Evolutionary conservation across 2,888 invertebrate species (phyloP).

Genomic region (Allophyes oxyacanthae): DNA sequence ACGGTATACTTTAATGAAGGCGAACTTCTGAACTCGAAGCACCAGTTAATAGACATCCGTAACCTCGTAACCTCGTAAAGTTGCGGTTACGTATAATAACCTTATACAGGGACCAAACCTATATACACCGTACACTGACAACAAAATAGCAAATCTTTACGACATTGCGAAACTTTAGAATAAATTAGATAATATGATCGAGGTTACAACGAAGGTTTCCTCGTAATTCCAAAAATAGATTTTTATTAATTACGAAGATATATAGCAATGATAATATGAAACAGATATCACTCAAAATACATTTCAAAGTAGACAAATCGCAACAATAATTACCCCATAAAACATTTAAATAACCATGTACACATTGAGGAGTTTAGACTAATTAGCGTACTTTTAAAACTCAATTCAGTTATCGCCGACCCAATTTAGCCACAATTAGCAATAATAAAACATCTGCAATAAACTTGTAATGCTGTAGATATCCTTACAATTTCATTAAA

Average conservation of each 20-base stretch:
- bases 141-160: conserved; percentile 32
- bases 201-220: conserved; percentile 26
- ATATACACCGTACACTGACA: conserved; percentile 24
- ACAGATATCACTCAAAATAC: conserved; percentile 23
- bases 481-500: conserved; percentile 76
- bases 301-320: conserved; percentile 20
- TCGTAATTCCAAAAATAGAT: conserved; percentile 12
- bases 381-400: conserved; percentile 54
- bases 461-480: conserved; percentile 70
- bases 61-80: conserved; percentile 40
- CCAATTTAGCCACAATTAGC: conserved; percentile 71
- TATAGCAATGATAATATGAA: conserved; percentile 12
- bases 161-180: conserved; percentile 39
- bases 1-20: conserved; percentile 39
- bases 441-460: conserved; percentile 68
- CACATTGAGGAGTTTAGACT: conserved; percentile 23
- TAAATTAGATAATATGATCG: conserved; percentile 44
- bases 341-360: conserved; percentile 26
- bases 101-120: conserved; percentile 36
- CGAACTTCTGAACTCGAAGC: conserved; percentile 47
- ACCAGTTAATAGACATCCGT: conserved; percentile 48
- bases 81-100: conserved; percentile 32
- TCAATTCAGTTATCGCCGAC: conserved; percentile 60
- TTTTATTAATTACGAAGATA: conserved; percentile 9
- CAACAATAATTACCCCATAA: conserved; percentile 29